Percentiles rank a stretch among this genome's conserved stretches.
Conservation (phyloP, 1,140 invertebrate genomes). For the Aphaenogaster floridana region DNA sequence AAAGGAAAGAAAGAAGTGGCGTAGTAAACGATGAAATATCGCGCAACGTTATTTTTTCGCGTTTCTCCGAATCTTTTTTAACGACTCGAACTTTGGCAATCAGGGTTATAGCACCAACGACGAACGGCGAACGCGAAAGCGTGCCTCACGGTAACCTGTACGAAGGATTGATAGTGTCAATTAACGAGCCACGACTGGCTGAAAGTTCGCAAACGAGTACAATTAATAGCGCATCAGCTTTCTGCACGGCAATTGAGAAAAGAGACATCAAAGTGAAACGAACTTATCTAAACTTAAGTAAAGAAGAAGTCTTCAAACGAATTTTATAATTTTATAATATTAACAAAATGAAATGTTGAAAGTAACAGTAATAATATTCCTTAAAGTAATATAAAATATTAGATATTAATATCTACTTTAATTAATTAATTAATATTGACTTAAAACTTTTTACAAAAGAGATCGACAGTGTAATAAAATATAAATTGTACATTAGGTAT, state of each 20-base stretch:
- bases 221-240: constrained; percentile 70
- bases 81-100: constrained; percentile 53
- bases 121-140: constrained; percentile 18
- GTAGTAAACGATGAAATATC: constrained; percentile 64
- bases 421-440: not conserved
- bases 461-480: not conserved
- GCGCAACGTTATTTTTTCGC: constrained; percentile 33
- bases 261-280: not conserved
- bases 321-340: not conserved
- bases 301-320: not conserved
- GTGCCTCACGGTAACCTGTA: constrained; percentile 9
- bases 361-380: not conserved
- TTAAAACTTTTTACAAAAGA: not conserved
- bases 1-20: not conserved
- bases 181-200: constrained; percentile 56
- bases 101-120: not conserved
- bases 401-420: not conserved
- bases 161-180: constrained; percentile 71
- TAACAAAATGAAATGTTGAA: constrained; percentile 8
- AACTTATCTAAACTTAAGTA: not conserved
- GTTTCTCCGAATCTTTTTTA: constrained; percentile 28
- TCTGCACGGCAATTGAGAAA: constrained; percentile 4
- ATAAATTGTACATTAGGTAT: not conserved
- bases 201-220: constrained; percentile 73
- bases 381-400: constrained; percentile 2